Conservation (phyloP, 2,797 vertebrate genomes). For the Vultur gryphus region DNA sequence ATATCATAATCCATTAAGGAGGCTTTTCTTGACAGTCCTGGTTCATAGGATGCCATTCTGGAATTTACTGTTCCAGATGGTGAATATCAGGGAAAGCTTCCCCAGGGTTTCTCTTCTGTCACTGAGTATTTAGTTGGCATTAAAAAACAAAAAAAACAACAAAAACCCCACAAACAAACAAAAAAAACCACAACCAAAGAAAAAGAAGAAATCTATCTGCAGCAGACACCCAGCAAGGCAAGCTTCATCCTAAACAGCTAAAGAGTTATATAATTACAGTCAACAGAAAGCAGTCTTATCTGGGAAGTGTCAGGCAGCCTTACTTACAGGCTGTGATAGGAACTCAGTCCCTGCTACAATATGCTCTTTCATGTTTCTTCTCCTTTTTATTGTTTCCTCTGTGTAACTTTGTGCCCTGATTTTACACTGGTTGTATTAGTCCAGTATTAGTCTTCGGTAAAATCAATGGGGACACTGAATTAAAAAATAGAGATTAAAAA, state of each 20-base stretch:
- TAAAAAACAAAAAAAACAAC: neutral
- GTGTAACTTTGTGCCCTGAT: neutral
- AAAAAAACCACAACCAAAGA: no score
- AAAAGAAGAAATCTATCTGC: neutral
- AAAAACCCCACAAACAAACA: neutral
- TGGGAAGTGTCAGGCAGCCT: constrained; percentile 13
- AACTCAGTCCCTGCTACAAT: neutral
- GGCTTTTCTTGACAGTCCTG: neutral
- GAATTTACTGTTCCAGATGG: neutral
- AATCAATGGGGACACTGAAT: neutral
- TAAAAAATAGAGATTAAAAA: neutral
- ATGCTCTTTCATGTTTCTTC: neutral
- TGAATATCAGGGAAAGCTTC: neutral
- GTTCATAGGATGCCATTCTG: neutral
- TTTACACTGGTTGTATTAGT: neutral
- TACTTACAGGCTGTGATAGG: neutral
- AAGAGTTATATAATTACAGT: constrained; percentile 13
- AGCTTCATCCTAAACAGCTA: constrained; percentile 19
- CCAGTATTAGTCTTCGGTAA: neutral
- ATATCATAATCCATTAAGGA: neutral
- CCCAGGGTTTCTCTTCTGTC: neutral
- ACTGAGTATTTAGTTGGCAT: neutral
- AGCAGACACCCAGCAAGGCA: neutral
- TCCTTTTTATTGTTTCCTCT: neutral
- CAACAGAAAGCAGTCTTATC: constrained; percentile 36